These are phyloP conservation scores for Belgica antarctica DNA, from an alignment of 2,888 invertebrate species.

Conservation along the genomic window DNA sequence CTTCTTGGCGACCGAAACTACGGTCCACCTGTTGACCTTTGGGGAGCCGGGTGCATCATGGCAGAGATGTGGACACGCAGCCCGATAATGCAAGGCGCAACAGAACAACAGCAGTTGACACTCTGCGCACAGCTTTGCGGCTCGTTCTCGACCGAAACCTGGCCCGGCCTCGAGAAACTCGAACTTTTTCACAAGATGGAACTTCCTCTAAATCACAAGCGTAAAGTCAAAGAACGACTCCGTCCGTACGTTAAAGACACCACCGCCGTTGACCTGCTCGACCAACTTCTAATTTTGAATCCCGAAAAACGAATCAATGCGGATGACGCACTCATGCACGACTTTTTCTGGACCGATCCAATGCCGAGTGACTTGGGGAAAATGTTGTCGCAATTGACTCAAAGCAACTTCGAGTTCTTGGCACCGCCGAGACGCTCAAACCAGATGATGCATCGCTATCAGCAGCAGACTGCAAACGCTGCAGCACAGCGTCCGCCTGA, in stretches of 20 bases:
- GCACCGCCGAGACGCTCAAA: constrained; percentile 68
- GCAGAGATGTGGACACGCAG: constrained; percentile 98
- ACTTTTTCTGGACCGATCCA: constrained; percentile 98
- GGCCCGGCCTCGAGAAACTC: constrained; percentile 89
- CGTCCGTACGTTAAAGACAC: constrained; percentile 89
- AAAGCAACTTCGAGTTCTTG: constrained; percentile 94
- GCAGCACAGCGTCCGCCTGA: constrained; percentile 64
- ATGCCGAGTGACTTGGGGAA: constrained; percentile 88
- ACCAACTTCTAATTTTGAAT: constrained; percentile 86
- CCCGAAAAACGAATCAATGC: constrained; percentile 82
- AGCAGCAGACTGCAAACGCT: constrained; percentile 59
- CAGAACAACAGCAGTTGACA: constrained; percentile 93
- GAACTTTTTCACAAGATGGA: constrained; percentile 87
- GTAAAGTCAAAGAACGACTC: constrained; percentile 79
- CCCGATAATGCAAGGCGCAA: constrained; percentile 94
- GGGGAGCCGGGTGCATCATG: constrained; percentile 95
- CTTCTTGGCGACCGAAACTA: constrained; percentile 86
- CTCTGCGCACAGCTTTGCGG: constrained; percentile 95
- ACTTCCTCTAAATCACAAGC: constrained; percentile 79
- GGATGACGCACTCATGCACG: constrained; percentile 92
- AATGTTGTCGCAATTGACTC: constrained; percentile 83
- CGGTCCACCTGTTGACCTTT: constrained; percentile 79
- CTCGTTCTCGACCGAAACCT: constrained; percentile 87
- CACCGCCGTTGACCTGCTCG: constrained; percentile 88
- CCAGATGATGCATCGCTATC: constrained; percentile 67